Percentiles rank a stretch among this genome's conserved stretches.
Evolutionary conservation across 2,113 vertebrate species (phyloP).

Genomic region (Coptodon bakossiorum): DNA sequence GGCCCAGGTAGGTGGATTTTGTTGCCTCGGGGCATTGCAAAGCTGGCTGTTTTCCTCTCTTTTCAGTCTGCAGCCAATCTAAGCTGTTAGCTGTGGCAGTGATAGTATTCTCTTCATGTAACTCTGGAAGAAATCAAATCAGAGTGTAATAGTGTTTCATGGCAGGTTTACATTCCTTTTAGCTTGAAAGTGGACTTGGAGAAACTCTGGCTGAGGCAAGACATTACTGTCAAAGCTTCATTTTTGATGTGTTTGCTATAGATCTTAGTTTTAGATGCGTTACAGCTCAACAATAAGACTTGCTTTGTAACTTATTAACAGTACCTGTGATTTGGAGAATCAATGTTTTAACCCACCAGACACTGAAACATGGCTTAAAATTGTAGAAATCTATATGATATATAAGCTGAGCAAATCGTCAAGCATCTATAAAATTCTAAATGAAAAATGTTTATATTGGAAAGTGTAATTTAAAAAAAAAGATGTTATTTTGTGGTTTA

Average conservation of each 20-base stretch:
- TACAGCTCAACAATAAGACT: background rate
- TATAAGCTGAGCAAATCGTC: background rate
- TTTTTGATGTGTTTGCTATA: background rate
- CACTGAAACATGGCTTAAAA: background rate
- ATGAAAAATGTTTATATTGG: background rate
- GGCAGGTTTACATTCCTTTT: background rate
- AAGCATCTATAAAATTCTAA: background rate
- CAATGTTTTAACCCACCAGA: background rate
- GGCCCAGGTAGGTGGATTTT: background rate
- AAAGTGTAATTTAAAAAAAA: background rate
- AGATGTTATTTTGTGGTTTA: background rate
- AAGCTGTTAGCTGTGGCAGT: background rate
- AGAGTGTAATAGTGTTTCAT: background rate
- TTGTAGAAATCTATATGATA: background rate
- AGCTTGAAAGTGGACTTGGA: background rate
- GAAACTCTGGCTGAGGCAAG: background rate
- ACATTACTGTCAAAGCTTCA: background rate
- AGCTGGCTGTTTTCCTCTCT: background rate
- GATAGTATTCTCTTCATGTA: background rate
- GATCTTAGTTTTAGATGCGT: background rate
- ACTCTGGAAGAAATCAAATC: background rate
- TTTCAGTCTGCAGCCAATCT: background rate
- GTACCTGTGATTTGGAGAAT: background rate
- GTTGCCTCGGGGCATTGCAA: background rate
- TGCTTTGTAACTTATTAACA: background rate